Base-by-base conservation (phyloP, 1,140 invertebrate genomes). In the Psilanteris sp. region DNA sequence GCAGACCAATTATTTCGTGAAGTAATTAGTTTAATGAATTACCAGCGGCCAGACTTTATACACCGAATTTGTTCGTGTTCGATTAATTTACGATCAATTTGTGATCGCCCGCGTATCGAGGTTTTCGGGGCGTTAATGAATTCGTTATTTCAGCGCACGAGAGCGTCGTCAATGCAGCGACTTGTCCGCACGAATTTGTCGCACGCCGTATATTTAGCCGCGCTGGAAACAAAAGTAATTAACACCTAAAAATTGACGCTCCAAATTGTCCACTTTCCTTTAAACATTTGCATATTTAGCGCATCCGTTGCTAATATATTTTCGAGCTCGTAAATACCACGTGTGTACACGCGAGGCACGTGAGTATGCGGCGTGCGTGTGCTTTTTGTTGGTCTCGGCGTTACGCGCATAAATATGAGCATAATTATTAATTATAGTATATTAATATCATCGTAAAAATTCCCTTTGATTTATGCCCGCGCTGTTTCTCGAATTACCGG, bases 241-340 rank as follows among this genome's bases (percentile, higher is more conserved):
- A 66, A 66, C 61, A 66, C 61, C 29, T 54, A 52, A 52, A 66
- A 44, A 44, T 54, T 37, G 46, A 54, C 61, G 61, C 43, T 54
- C 36, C 46, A 27, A 66, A 54, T 54, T 66, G 61, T 54, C 46
- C 36, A 66, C 61, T 66, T 66, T 66, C 46, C 36, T 66, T 36
- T 52, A 32, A 43, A 36, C 6, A 15, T 43, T 1, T 8, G 13
- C 31, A 32, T 43, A 57, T 43, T 34, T 44, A 43, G 37, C 20
- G 8, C 5, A 27, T 22, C 44, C 34, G 34, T 52, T 26, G 15
- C 46, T 41, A 64, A 64, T 64, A 64, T 64, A 64, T 64, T 52
- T 64, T 43, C 59, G 46, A 50, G 46, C 43, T 50, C 59, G 59
- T 64, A 64, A 64, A 64, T 61, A 61, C 55, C 55, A 54, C 61